These are phyloP conservation scores for Zophobas atratus DNA, from an alignment of 1,140 invertebrate genomes.

Conservation along the genomic window DNA sequence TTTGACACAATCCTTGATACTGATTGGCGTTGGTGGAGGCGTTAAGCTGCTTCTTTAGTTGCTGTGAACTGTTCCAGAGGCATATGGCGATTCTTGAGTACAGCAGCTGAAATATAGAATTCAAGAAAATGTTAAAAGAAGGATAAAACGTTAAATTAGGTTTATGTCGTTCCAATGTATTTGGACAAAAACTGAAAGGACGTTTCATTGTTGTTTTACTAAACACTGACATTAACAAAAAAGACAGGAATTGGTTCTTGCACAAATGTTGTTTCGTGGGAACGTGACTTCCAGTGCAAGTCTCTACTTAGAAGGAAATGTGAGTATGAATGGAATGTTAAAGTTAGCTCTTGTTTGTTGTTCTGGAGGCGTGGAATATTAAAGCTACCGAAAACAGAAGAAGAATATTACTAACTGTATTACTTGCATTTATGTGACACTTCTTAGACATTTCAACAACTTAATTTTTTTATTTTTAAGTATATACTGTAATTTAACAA, in stretches of 20 bases:
- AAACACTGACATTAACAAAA: no score
- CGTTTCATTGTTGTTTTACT: no score
- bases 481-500: no score
- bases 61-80: conserved; percentile 79
- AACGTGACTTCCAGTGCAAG: no score
- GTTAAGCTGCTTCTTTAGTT: conserved; percentile 70
- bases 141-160: background rate
- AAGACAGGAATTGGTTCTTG: background rate
- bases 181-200: no score
- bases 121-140: background rate
- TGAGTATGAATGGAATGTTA: background rate
- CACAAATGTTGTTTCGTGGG: background rate
- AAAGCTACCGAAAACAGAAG: background rate
- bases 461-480: no score
- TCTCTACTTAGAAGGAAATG: no score
- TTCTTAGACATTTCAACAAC: no score
- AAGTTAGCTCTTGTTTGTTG: no score
- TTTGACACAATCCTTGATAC: conserved; percentile 56
- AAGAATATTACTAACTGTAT: background rate
- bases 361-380: no score
- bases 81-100: conserved; percentile 83
- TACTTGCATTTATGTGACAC: no score
- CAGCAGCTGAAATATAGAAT: conserved; percentile 69
- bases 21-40: conserved; percentile 59
- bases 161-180: no score